Conservation (phyloP, 1,140 invertebrate species). For the Phymorhynchus buccinoides region DNA sequence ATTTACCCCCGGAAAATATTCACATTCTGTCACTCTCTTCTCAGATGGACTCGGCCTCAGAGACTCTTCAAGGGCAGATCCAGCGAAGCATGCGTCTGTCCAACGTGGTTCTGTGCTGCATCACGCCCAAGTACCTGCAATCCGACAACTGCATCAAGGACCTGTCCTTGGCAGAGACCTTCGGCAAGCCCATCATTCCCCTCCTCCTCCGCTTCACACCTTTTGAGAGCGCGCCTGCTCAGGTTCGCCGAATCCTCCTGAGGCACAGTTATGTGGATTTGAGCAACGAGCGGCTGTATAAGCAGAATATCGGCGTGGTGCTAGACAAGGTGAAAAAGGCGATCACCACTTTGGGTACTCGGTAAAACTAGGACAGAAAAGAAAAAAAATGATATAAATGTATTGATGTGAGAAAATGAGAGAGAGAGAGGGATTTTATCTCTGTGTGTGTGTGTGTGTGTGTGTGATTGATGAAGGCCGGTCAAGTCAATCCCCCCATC, state of each 20-base stretch:
- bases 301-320: conserved; percentile 65
- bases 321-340: conserved; percentile 65
- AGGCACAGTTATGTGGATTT: conserved; percentile 64
- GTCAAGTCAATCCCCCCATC: not conserved
- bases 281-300: conserved; percentile 70
- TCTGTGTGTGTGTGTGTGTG: not conserved
- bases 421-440: not conserved
- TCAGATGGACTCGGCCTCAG: conserved; percentile 50
- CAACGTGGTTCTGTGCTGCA: conserved; percentile 71
- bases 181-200: conserved; percentile 75
- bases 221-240: conserved; percentile 68
- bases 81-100: conserved; percentile 69
- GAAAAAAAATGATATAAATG: not conserved
- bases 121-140: conserved; percentile 75
- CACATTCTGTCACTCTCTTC: not conserved
- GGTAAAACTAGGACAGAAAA: not conserved
- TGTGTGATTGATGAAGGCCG: not conserved
- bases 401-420: not conserved
- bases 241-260: conserved; percentile 64
- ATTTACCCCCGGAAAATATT: too few species aligned
- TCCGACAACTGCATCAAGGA: conserved; percentile 75
- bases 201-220: conserved; percentile 73
- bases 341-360: conserved; percentile 24
- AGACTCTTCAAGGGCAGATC: conserved; percentile 65
- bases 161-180: conserved; percentile 73